Conservation (phyloP, 2,888 invertebrate genomes). For the Erebia palarica region DNA sequence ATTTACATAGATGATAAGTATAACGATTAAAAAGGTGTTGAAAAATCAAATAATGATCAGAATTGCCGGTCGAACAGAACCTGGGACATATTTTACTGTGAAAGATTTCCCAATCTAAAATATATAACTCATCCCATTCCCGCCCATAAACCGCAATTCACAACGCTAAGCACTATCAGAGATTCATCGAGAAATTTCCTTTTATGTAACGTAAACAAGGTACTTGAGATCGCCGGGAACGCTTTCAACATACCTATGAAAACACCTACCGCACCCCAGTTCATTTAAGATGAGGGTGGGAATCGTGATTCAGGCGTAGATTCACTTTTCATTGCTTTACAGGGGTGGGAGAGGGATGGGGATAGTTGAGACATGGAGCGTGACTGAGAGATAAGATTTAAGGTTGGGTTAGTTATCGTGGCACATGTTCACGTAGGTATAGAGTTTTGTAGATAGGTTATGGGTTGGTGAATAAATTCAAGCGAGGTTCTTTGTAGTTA, state of each 20-base stretch:
- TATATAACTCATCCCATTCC: slow-evolving; percentile 2
- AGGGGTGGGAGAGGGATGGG: slow-evolving; percentile 61
- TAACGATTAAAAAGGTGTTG: too few relatives aligned
- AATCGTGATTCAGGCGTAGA: slow-evolving; percentile 78
- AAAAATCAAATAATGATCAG: too few relatives aligned
- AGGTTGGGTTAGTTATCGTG: slow-evolving; percentile 64
- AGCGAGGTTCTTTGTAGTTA: slow-evolving; percentile 10
- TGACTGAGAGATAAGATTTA: slow-evolving; percentile 56
- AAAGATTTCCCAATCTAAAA: not conserved
- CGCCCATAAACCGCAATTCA: slow-evolving; percentile 9
- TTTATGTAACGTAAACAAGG: slow-evolving; percentile 45
- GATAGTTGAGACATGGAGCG: slow-evolving; percentile 51
- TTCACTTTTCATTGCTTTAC: slow-evolving; percentile 78
- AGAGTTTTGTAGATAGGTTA: slow-evolving; percentile 34
- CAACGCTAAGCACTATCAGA: slow-evolving; percentile 30
- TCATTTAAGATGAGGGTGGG: slow-evolving; percentile 77
- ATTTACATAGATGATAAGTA: too few relatives aligned
- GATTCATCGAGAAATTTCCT: slow-evolving; percentile 39
- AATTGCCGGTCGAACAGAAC: not conserved
- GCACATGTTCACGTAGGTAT: slow-evolving; percentile 37
- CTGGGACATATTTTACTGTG: not conserved
- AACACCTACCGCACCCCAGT: slow-evolving; percentile 69
- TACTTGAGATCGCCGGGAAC: slow-evolving; percentile 39
- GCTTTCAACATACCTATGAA: slow-evolving; percentile 44
- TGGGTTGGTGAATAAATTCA: slow-evolving; percentile 37